Conservation (phyloP, 2,113 vertebrate genomes). For the Sinosuthora webbiana region DNA sequence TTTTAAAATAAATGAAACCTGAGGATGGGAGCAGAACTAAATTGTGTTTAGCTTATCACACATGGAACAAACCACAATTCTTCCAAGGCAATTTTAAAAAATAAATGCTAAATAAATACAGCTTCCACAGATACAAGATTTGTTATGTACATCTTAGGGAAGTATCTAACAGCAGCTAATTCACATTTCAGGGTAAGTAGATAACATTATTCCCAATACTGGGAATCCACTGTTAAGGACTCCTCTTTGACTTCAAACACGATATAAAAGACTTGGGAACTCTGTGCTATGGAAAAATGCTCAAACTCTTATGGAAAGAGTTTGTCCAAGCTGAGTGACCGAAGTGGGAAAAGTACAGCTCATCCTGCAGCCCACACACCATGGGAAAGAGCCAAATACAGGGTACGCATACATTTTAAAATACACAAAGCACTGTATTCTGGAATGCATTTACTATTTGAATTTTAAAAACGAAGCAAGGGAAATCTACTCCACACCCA, state of each 20-base stretch:
- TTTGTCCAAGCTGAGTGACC: background rate
- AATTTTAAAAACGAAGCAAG: background rate
- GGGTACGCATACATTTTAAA: background rate
- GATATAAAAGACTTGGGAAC: background rate
- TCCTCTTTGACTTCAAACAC: background rate
- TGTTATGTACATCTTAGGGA: background rate
- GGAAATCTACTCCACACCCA: background rate
- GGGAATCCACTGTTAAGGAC: background rate
- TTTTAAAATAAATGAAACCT: background rate
- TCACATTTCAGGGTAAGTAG: background rate
- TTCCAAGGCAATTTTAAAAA: background rate
- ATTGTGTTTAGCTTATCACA: background rate
- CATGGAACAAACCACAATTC: background rate
- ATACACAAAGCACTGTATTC: background rate
- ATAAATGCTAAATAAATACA: background rate
- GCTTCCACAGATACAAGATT: background rate
- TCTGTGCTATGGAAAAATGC: background rate
- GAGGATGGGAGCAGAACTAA: background rate
- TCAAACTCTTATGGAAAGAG: background rate
- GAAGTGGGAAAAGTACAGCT: background rate
- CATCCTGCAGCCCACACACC: background rate
- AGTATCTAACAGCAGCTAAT: background rate
- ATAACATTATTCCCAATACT: background rate
- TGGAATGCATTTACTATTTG: background rate
- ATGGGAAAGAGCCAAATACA: background rate